Evolutionary conservation across 2,797 vertebrate genomes (phyloP).

Genomic region (Micropoecilia bifurca): DNA sequence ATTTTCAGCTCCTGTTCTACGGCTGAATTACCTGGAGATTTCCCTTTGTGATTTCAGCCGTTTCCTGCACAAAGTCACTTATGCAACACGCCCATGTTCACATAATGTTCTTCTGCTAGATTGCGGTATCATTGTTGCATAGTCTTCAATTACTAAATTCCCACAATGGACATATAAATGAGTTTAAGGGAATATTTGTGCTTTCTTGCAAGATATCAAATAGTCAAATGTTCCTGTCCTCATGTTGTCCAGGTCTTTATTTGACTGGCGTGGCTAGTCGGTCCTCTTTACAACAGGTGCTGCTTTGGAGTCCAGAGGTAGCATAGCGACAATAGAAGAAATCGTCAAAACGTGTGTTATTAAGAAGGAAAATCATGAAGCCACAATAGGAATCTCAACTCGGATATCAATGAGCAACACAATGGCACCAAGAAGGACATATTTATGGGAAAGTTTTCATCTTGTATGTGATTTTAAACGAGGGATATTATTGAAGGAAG

Average conservation of each 20-base stretch:
- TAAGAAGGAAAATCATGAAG: no score
- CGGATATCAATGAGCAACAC: background rate
- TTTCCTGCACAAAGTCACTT: constrained; percentile 42
- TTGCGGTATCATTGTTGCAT: background rate
- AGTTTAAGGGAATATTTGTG: background rate
- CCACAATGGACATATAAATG: background rate
- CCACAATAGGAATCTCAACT: no score
- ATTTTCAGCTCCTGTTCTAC: constrained; percentile 70
- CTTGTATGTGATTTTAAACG: background rate
- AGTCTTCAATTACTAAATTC: background rate
- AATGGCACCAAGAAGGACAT: background rate
- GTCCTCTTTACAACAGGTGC: no score
- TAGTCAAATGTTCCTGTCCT: background rate
- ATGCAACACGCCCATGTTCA: constrained; percentile 18
- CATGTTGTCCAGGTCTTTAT: background rate
- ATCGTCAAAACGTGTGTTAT: no score
- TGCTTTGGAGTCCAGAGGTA: no score
- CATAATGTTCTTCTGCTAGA: background rate
- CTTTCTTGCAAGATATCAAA: background rate
- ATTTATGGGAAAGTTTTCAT: background rate
- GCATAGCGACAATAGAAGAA: no score
- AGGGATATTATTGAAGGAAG: background rate
- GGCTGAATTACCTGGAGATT: constrained; percentile 62
- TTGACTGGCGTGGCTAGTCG: background rate
- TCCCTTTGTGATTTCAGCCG: constrained; percentile 59